Evolutionary conservation across 37 sponge, comb jelly and placozoan species (phyloP), one percentile per base, ranked within the genome.

Genomic region (Haliclona indistincta): DNA sequence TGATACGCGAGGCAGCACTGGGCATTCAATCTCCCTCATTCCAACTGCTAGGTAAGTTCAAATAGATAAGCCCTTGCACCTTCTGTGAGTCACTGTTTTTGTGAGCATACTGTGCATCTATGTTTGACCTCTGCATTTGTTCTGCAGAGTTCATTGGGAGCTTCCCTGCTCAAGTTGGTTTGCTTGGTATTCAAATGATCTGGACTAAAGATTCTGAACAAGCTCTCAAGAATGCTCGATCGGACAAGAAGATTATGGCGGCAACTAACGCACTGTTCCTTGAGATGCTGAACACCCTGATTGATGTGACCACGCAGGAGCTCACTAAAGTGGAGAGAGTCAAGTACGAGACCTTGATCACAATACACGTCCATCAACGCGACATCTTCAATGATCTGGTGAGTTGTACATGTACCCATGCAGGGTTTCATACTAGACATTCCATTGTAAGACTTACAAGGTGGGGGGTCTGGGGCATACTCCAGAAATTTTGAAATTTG

Each of bases 341-440:
- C 30, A 91, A 92, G 63, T 95, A 81, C 55, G 96, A 95, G 71
- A 95, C 96, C 4, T 71, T 95, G 1, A 91, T 95, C 76, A 95
- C 96, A 10, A 95, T 95, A 40, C 96, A 95, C 56, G 96, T 95
- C 4, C 96, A 95, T 49, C 96, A 95, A 43, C 68, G 92, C n/a
- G 96, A 95, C 54, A 95, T 95, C 56, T 91, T 95, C 77, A 78
- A 95, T 74, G 96, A 88, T 58, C 67, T 95, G 20, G 90, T 88
- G 10, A 68, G 62, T 36, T 58, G 60, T 58, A 58, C 60, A 58
- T 58, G 60, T 58, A 55, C n/a, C n/a, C n/a, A n/a, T n/a, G n/a
- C 23, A 71, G 41, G 15, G 22, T 8, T 13, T 45, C n/a, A n/a
- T n/a, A n/a, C n/a, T n/a, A n/a, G n/a, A n/a, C n/a, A n/a, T n/a